phyloP scores from a whole-genome alignment of 2,797 vertebrate genomes.

The Halcyon chelicuti region DNA sequence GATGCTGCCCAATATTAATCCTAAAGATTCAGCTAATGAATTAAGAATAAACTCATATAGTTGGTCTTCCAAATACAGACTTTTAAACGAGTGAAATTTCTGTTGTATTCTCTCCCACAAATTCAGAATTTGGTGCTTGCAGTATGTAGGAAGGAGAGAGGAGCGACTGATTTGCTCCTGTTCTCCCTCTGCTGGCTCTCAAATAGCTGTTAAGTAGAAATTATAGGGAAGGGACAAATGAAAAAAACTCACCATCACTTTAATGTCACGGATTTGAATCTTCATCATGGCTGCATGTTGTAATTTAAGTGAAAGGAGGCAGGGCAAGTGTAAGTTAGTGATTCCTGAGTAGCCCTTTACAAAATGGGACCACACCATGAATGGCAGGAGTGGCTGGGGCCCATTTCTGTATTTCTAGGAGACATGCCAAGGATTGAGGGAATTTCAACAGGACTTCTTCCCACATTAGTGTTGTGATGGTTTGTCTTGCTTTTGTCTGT shows the following conservation, averaged over 20 bases:
- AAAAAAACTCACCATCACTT: neutral
- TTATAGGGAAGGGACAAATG: neutral
- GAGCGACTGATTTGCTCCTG: neutral
- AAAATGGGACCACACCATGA: neutral
- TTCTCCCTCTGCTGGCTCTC: conserved; percentile 10
- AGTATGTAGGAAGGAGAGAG: neutral
- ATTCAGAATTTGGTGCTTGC: neutral
- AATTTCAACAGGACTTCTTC: neutral
- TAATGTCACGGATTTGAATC: neutral
- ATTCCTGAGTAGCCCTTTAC: neutral
- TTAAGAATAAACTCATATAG: neutral
- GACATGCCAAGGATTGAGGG: neutral
- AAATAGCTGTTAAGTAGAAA: neutral
- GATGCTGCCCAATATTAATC: neutral
- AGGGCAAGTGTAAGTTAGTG: neutral
- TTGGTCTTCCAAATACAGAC: neutral
- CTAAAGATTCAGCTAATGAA: neutral
- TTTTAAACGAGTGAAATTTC: neutral
- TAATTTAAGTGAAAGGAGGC: neutral
- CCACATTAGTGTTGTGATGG: neutral
- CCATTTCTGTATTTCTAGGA: neutral
- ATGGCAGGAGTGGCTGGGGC: neutral
- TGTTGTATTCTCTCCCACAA: neutral
- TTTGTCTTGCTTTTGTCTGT: neutral
- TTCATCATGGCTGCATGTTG: neutral